A percentile compares a stretch with the other conserved stretches of the same genome.
Evolutionary conservation across 2,113 vertebrate genomes (phyloP).

Genomic region (Aptenodytes forsteri): DNA sequence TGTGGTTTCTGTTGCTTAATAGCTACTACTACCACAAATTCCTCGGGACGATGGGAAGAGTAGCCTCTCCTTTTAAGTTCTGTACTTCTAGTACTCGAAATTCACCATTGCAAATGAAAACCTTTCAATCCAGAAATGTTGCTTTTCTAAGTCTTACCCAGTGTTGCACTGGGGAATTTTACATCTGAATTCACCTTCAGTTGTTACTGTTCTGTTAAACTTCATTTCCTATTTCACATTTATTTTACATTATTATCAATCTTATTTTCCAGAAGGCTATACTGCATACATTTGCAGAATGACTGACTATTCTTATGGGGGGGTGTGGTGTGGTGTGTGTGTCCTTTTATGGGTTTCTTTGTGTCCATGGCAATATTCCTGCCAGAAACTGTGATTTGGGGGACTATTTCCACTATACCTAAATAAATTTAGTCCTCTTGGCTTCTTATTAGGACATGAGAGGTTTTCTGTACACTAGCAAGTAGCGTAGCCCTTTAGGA

Average conservation of each 20-base stretch:
- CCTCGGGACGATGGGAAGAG: background rate
- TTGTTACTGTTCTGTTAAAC: background rate
- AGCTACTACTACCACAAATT: background rate
- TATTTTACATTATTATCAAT: background rate
- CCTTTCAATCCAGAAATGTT: background rate
- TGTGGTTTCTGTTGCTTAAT: slow-evolving; percentile 2
- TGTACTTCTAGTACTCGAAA: background rate
- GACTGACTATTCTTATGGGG: background rate
- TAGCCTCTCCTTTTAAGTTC: background rate
- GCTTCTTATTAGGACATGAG: background rate
- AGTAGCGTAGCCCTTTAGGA: background rate
- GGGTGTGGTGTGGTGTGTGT: too few relatives aligned
- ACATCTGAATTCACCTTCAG: background rate
- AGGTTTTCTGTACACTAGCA: background rate
- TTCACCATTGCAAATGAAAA: background rate
- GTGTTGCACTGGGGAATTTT: background rate
- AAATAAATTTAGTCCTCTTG: background rate
- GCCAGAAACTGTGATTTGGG: background rate
- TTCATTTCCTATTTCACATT: background rate
- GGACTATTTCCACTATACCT: background rate
- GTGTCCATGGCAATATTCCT: background rate
- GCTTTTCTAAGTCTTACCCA: background rate
- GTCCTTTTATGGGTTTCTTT: background rate
- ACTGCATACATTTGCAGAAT: background rate
- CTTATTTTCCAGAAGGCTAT: background rate